Evolutionary conservation across 2,888 invertebrate species (phyloP).

Genomic region (Xylota segnis): DNA sequence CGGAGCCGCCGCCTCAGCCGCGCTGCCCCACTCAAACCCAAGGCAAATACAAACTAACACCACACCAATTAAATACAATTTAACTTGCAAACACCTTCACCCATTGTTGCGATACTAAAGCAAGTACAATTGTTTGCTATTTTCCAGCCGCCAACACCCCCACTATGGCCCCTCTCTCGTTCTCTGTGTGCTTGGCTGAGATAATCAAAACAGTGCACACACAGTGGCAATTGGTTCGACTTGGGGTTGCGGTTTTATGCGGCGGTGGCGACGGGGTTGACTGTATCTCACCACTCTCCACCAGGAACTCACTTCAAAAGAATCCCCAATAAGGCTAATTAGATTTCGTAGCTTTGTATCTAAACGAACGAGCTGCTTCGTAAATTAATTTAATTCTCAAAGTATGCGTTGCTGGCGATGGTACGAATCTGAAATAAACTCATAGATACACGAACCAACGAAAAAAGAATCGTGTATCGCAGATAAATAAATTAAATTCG

Average conservation of each 20-base stretch:
- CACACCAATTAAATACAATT: conserved; percentile 61
- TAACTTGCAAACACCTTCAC: conserved; percentile 60
- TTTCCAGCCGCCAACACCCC: conserved; percentile 50
- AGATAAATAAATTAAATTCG: conserved; percentile 54
- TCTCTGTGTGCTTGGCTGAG: conserved; percentile 1
- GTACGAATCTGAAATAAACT: not conserved
- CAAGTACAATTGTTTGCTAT: conserved; percentile 61
- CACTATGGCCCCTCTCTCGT: not conserved
- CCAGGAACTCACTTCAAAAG: conserved; percentile 53
- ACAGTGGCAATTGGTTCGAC: conserved; percentile 20
- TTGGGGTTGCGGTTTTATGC: not conserved
- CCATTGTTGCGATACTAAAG: conserved; percentile 47
- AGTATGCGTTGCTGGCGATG: conserved; percentile 16
- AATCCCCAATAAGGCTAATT: conserved; percentile 63
- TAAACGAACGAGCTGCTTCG: conserved; percentile 31
- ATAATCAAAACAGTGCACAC: conserved; percentile 25
- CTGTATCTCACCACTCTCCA: not conserved
- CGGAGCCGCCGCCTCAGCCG: not conserved
- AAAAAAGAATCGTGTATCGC: conserved; percentile 34
- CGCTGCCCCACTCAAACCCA: not conserved
- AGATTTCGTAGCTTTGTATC: conserved; percentile 56
- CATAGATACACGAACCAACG: not conserved
- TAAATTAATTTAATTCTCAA: conserved; percentile 48
- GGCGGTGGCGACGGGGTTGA: not conserved
- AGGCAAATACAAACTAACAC: conserved; percentile 45